Conservation (phyloP, 1,140 invertebrate genomes). For the Zaprionus nigranus region DNA sequence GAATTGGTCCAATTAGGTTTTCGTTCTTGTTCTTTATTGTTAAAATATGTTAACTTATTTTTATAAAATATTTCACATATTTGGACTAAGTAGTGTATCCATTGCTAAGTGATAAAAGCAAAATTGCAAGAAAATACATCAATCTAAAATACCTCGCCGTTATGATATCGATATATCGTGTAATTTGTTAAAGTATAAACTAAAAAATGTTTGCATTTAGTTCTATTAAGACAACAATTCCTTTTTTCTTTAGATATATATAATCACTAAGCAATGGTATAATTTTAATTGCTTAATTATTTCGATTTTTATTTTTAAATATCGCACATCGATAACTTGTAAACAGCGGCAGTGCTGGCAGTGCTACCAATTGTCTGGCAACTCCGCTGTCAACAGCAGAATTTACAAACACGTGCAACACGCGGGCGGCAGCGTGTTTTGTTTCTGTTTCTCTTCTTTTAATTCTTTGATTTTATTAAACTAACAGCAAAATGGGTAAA, state of each 20-base stretch:
- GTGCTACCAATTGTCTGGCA: conserved; percentile 23
- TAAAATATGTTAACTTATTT: no score
- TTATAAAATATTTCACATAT: no score
- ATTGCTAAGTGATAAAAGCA: no score
- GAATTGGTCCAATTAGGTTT: no score
- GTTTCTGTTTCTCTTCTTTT: conserved; percentile 26
- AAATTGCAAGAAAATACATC: no score
- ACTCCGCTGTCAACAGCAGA: neutral
- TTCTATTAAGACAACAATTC: neutral
- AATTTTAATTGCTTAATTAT: neutral
- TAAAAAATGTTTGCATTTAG: neutral
- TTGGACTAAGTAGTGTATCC: no score
- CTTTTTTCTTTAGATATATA: neutral
- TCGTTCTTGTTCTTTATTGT: no score
- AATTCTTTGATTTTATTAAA: conserved; percentile 10
- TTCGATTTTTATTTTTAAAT: neutral
- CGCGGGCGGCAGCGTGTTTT: conserved; percentile 39
- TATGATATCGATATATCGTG: neutral
- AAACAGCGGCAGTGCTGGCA: conserved; percentile 13
- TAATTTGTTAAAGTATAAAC: neutral
- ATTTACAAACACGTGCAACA: conserved; percentile 48
- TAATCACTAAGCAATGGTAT: no score
- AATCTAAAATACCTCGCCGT: no score
- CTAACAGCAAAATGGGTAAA: conserved; percentile 93
- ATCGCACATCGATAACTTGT: conserved; percentile 10